Percentiles rank a stretch among this genome's conserved stretches.
Evolutionary conservation across 2,113 vertebrate species (phyloP).

Genomic region (Sterna hirundo): DNA sequence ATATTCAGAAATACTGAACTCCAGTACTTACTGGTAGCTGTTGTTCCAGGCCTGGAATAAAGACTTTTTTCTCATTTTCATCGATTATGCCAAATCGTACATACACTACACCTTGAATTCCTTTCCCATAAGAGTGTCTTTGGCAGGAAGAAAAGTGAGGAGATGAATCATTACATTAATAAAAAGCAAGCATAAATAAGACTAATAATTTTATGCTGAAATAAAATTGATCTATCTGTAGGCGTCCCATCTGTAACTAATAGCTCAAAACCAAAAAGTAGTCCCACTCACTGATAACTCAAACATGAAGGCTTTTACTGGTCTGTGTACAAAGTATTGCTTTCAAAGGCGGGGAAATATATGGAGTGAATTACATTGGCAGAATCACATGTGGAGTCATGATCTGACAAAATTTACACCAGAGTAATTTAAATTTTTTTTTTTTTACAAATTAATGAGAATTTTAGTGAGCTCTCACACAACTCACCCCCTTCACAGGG

Average conservation of each 20-base stretch:
- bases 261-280: background rate
- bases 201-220: background rate
- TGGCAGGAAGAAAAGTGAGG: background rate
- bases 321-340: background rate
- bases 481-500: background rate
- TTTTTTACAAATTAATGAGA: background rate
- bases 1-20: background rate
- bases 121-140: conserved; percentile 75
- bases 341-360: background rate
- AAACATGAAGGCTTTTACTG: background rate
- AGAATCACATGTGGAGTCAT: background rate
- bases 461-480: background rate
- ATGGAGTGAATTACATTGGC: background rate
- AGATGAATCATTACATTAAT: background rate
- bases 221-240: background rate
- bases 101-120: conserved; percentile 65
- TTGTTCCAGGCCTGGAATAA: conserved; percentile 68
- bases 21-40: conserved; percentile 65
- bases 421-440: background rate
- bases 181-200: background rate
- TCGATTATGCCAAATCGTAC: conserved; percentile 71
- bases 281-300: background rate
- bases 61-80: conserved; percentile 45
- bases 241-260: background rate
- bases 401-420: background rate